phyloP scores from a whole-genome alignment of 1,140 invertebrate species.

The Prorops nasuta region DNA sequence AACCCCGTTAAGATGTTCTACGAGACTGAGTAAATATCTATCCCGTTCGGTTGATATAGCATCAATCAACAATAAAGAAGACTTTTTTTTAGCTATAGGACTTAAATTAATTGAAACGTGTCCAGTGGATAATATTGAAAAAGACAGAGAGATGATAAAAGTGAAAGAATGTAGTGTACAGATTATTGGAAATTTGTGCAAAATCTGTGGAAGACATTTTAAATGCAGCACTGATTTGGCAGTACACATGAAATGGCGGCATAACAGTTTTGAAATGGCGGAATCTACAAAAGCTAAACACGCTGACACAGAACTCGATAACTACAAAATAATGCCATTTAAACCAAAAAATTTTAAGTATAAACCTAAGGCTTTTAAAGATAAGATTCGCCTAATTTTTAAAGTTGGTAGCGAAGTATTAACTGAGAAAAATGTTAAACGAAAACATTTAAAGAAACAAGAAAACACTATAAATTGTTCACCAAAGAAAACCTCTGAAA shows the following conservation, averaged over 20 bases:
- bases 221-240: slow-evolving; percentile 30
- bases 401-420: slow-evolving; percentile 27
- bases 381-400: slow-evolving; percentile 14
- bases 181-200: slow-evolving; percentile 23
- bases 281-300: no score
- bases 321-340: no score
- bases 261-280: background rate
- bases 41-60: no score
- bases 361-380: no score
- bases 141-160: background rate
- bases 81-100: slow-evolving; percentile 23
- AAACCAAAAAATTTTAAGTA: no score
- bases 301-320: no score
- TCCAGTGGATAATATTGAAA: background rate
- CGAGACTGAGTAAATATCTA: no score
- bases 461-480: no score
- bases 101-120: slow-evolving; percentile 11
- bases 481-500: no score
- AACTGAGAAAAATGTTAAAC: slow-evolving; percentile 13
- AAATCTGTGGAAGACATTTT: slow-evolving; percentile 28
- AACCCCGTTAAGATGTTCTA: no score
- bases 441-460: slow-evolving; percentile 25
- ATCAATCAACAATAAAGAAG: slow-evolving; percentile 19
- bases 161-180: slow-evolving; percentile 30
- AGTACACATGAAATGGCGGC: slow-evolving; percentile 11